Evolutionary conservation across 2,797 vertebrate species (phyloP), one percentile per base, ranked within the genome.

Genomic region (Chiloscyllium punctatum): DNA sequence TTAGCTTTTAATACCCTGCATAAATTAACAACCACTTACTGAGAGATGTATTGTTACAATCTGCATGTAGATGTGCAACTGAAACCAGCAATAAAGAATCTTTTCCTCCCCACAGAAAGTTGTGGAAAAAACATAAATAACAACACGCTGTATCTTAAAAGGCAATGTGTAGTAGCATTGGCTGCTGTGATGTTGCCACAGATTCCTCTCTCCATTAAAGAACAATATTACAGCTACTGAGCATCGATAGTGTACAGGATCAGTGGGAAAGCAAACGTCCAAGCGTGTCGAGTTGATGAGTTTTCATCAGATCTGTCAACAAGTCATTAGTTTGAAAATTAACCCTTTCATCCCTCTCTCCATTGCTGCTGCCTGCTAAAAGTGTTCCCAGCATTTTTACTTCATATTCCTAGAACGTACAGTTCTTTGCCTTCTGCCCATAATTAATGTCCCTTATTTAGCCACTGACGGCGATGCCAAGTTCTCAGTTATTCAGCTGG

Each of bases 21-120:
- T 62, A 33, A 90, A 90, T 90, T 90, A 90, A 90, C 87, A 62
- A 62, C 53, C 53, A 90, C 27, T 90, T 30, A 53, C 48, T 90
- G 53, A 62, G 51, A 90, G 87, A 90, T 57, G 25, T 53, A 90
- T 90, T 33, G 53, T 90, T 62, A 18, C 30, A 62, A 62, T 62
- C 53, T 90, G 53, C 87, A 30, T 90, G 53, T 57, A 57, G 53
- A 90, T 16, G 42, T 33, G 87, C 30, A 57, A 90, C 13, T 90
- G 87, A 57, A 53, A 90, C 3, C 53, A 62, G 87, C 30, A 90
- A 4, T 15, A 62, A 4, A 90, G 30, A 33, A 3, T 90, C 27
- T n/a, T 33, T 90, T 33, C 11, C 37, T 7, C 27, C 86, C 53
- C 53, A 33, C 87, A 90, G 25, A 90, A 90, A 57, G 15, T 30